Evolutionary conservation across 2,797 vertebrate species (phyloP), one percentile per base, ranked within the genome.

Genomic region (Cephalopachus bancanus): DNA sequence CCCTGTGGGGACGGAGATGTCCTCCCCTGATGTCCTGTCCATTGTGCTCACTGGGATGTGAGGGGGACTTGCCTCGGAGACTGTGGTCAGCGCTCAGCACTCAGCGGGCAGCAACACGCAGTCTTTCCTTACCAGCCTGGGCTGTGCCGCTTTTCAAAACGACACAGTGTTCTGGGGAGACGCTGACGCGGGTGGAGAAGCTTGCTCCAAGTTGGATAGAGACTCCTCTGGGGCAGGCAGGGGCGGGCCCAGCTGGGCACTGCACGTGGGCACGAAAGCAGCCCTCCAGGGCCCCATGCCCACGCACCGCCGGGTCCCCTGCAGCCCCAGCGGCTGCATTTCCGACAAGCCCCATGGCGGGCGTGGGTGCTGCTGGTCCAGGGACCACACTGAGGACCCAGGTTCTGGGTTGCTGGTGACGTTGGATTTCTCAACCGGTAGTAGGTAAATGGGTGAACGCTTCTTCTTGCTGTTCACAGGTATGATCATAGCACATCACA

Each of bases 241-340:
- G 44, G 10, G 30, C 8, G 15, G 83, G 65, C 12, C n/a, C 53
- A 51, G 1, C 60, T 30, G n/a, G 44, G 65, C 72, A 24, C 2
- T 44, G 9, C 33, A 59, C 15, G 1, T 1, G 7, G 74, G 24
- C 67, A 6, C 16, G 3, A 30, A n/a, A 26, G 74, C 26, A 24
- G 37, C 51, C 79, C 12, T 60, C 19, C 51, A n/a, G 44, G 3
- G 64, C 22, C 62, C 59, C 7, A 12, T 7, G 1, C n/a, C 16
- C 3, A 0, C 0, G 0, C 4, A 26, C 0, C 5, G 4, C 65
- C 72, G n/a, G 57, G 37, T 33, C 49, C 51, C 8, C 0, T 5
- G 7, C 28, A 72, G 33, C 10, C 0, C 0, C n/a, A 11, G 57
- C 28, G 15, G 78, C 53, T 5, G 44, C 19, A 28, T 26, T 67